These are phyloP conservation scores for Plectropomus leopardus DNA, from an alignment of 2,113 vertebrate species.

Conservation along the genomic window DNA sequence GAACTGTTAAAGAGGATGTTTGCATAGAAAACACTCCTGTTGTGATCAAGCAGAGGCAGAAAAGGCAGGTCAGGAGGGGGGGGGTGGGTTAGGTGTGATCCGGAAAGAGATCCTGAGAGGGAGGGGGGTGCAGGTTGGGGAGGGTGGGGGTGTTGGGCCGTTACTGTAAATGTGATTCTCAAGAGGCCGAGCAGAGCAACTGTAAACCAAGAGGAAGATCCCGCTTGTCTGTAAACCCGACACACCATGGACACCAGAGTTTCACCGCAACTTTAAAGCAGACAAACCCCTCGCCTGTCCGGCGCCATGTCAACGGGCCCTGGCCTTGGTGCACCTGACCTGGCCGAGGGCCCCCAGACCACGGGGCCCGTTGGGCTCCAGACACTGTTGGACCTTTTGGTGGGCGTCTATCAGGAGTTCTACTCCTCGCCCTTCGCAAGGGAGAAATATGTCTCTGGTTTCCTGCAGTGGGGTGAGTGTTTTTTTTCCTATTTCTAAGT, in stretches of 20 bases:
- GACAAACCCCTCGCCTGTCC: not conserved
- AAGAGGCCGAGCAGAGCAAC: not conserved
- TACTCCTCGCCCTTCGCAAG: conserved; percentile 80
- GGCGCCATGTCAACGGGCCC: conserved; percentile 74
- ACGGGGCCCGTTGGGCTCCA: conserved; percentile 85
- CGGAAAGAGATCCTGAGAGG: conserved; percentile 9
- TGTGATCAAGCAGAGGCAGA: too few relatives aligned
- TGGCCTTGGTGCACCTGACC: conserved; percentile 54
- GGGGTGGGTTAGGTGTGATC: conserved; percentile 23
- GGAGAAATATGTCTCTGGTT: conserved; percentile 87
- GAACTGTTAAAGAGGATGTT: too few relatives aligned
- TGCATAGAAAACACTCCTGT: too few relatives aligned
- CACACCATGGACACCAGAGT: conserved; percentile 51
- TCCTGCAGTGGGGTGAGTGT: conserved; percentile 91
- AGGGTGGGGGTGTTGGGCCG: not conserved
- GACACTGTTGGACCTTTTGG: conserved; percentile 89
- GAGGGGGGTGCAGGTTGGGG: too few relatives aligned
- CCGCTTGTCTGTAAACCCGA: not conserved
- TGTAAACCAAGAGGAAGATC: conserved; percentile 5
- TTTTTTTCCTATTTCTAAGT: not conserved
- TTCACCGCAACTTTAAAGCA: conserved; percentile 34
- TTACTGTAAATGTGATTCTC: conserved; percentile 25
- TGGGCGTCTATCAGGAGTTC: conserved; percentile 90
- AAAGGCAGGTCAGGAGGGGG: too few relatives aligned
- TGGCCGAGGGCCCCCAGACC: conserved; percentile 61